phyloP scores from a whole-genome alignment of 2,888 invertebrate genomes.

The Agelastica alni region DNA sequence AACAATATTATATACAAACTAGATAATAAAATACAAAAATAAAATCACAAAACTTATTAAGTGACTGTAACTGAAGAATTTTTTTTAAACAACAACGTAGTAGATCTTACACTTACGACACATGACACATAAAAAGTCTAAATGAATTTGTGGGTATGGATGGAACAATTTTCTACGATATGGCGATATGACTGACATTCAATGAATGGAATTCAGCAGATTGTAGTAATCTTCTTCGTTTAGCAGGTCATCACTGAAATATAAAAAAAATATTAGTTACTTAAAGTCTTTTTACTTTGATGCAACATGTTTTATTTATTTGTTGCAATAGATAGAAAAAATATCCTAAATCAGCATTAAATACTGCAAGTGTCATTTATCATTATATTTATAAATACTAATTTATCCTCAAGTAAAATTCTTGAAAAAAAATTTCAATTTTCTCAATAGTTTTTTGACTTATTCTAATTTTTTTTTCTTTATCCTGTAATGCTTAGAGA shows the following conservation, averaged over 20 bases:
- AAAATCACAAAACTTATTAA: constrained; percentile 5
- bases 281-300: too few relatives aligned
- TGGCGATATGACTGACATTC: constrained; percentile 26
- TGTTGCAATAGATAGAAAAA: too few relatives aligned
- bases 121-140: constrained; percentile 24
- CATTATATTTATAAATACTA: too few relatives aligned
- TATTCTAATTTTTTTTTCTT: too few relatives aligned
- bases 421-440: too few relatives aligned
- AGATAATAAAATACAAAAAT: neutral
- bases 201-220: constrained; percentile 45
- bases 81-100: constrained; percentile 21
- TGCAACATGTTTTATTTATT: too few relatives aligned
- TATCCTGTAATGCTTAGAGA: too few relatives aligned
- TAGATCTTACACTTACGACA: constrained; percentile 18
- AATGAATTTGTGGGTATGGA: constrained; percentile 21
- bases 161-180: constrained; percentile 18
- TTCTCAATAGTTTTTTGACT: too few relatives aligned
- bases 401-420: too few relatives aligned
- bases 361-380: too few relatives aligned
- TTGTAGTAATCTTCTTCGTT: constrained; percentile 49
- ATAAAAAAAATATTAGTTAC: constrained; percentile 27
- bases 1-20: constrained; percentile 4
- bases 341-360: too few relatives aligned
- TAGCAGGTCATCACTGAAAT: constrained; percentile 43
- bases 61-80: constrained; percentile 14